Percentiles rank a stretch among this genome's conserved stretches.
These are phyloP conservation scores for Molanna angustata DNA, from an alignment of 2,888 invertebrate genomes.

Conservation along the genomic window DNA sequence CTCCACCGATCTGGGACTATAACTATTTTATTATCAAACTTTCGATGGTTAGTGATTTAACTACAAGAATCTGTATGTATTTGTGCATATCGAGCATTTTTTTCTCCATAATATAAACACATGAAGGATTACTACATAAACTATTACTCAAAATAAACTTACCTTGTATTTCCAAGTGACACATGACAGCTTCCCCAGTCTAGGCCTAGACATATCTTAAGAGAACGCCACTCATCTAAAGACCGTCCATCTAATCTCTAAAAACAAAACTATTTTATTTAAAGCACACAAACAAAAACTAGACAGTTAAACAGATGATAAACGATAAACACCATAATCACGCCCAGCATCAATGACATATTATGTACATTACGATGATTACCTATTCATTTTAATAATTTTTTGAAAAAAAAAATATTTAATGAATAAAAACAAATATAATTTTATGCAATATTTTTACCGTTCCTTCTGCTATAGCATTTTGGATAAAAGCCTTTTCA, in stretches of 20 bases:
- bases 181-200: slow-evolving; percentile 81
- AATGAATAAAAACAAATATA: neutral
- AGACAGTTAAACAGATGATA: neutral
- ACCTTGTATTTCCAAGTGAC: slow-evolving; percentile 76
- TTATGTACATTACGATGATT: slow-evolving; percentile 9
- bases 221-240: slow-evolving; percentile 68
- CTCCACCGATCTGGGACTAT: no score
- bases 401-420: slow-evolving; percentile 8
- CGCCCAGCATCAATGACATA: neutral
- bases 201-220: slow-evolving; percentile 74
- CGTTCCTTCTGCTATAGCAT: slow-evolving; percentile 61
- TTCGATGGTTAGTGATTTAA: no score
- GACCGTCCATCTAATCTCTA: slow-evolving; percentile 79
- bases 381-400: no score
- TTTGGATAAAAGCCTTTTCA: slow-evolving; percentile 67
- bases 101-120: no score
- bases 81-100: no score
- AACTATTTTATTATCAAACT: no score
- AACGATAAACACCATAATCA: neutral
- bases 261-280: slow-evolving; percentile 38
- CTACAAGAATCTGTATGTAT: no score
- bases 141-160: no score
- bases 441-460: slow-evolving; percentile 48
- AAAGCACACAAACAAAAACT: neutral
- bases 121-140: no score